These are phyloP conservation scores for Dasypus novemcinctus DNA, from an alignment of 2,113 vertebrate genomes.

Conservation along the genomic window DNA sequence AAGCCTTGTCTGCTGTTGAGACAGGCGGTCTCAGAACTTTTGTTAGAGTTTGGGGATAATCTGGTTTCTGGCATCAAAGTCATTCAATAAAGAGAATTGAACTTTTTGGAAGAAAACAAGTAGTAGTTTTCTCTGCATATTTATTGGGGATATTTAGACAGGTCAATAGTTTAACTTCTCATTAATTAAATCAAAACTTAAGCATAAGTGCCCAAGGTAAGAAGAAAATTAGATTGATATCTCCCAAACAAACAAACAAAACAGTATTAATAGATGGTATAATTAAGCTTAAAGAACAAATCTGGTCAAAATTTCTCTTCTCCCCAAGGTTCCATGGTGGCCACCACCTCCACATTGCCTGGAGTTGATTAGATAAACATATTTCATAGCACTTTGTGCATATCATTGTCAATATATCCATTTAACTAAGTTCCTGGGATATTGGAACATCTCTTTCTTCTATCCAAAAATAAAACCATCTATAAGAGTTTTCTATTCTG, in stretches of 20 bases:
- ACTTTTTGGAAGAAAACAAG: constrained; percentile 35
- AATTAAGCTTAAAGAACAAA: neutral
- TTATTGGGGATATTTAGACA: neutral
- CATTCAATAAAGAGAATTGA: neutral
- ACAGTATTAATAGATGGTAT: neutral
- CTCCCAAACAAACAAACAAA: constrained; percentile 7
- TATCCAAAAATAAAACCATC: neutral
- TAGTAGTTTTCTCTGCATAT: neutral
- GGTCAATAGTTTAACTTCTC: neutral
- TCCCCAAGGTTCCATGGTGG: neutral
- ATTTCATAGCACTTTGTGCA: neutral
- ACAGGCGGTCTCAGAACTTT: neutral
- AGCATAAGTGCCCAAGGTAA: neutral
- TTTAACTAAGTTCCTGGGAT: neutral
- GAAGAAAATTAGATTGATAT: constrained; percentile 10
- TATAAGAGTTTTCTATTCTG: neutral
- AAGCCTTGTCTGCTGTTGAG: neutral
- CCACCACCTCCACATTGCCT: neutral
- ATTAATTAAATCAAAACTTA: neutral
- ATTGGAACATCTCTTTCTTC: neutral
- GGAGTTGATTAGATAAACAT: neutral
- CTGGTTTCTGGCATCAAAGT: constrained; percentile 36
- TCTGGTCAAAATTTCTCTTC: neutral
- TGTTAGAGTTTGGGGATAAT: neutral
- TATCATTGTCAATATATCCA: neutral